These are phyloP conservation scores for Drosophila nebulosa DNA, from an alignment of 1,140 invertebrate genomes.

Conservation along the genomic window DNA sequence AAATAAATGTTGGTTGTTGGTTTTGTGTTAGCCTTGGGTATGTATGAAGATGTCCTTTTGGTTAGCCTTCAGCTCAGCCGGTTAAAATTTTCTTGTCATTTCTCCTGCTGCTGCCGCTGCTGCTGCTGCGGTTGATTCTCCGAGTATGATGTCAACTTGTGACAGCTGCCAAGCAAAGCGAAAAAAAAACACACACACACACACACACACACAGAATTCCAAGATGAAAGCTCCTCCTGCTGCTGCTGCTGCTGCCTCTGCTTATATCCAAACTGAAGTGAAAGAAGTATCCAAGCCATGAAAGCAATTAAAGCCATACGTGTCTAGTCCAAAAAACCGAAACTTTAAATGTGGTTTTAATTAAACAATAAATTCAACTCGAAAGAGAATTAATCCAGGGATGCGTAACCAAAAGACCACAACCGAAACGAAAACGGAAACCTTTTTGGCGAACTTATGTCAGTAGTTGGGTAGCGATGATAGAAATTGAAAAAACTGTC, in stretches of 20 bases:
- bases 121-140: constrained; percentile 34
- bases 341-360: constrained; percentile 56
- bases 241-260: too few relatives aligned
- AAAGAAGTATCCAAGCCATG: constrained; percentile 24
- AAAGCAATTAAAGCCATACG: constrained; percentile 62
- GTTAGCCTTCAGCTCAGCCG: constrained; percentile 49
- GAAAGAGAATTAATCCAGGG: neutral
- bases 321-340: constrained; percentile 36
- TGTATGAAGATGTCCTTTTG: constrained; percentile 21
- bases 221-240: too few relatives aligned
- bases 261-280: neutral
- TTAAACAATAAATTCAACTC: constrained; percentile 47
- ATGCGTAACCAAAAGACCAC: neutral
- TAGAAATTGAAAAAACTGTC: too few relatives aligned
- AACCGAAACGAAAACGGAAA: neutral
- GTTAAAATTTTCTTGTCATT: constrained; percentile 37
- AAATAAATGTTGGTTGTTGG: constrained; percentile 20
- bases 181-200: neutral
- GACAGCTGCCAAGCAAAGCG: constrained; percentile 35
- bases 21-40: constrained; percentile 30
- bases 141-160: constrained; percentile 60
- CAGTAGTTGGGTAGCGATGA: too few relatives aligned
- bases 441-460: too few relatives aligned
- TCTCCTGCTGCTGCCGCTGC: neutral
- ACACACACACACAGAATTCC: neutral